These are phyloP conservation scores for Athene cunicularia DNA, from an alignment of 2,113 vertebrate species.

Conservation along the genomic window DNA sequence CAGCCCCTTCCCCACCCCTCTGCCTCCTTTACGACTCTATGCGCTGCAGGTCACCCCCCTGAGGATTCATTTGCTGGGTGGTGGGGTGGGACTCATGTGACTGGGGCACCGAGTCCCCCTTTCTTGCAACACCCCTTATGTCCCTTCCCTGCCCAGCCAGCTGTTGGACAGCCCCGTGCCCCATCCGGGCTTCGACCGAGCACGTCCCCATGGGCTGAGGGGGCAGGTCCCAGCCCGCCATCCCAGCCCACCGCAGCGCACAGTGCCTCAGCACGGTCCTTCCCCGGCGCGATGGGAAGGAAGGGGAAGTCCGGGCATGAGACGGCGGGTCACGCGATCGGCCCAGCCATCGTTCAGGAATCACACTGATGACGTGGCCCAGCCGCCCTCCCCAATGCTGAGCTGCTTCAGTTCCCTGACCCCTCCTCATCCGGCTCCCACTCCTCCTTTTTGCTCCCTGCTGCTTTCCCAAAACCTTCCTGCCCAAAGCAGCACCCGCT, in stretches of 20 bases:
- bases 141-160: neutral
- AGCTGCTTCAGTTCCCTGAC: neutral
- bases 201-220: neutral
- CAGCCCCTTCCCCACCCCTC: neutral
- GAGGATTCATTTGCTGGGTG: neutral
- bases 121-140: neutral
- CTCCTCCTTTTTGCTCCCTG: neutral
- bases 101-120: neutral
- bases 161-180: neutral
- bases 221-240: neutral
- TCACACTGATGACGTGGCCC: neutral
- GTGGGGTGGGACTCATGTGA: neutral
- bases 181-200: neutral
- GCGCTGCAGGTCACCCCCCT: accelerated
- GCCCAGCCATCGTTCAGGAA: neutral
- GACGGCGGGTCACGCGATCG: neutral
- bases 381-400: accelerated
- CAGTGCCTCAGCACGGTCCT: neutral
- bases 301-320: neutral
- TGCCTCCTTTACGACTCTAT: neutral
- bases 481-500: accelerated
- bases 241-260: neutral
- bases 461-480: neutral
- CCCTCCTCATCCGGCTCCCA: accelerated
- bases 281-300: accelerated